Percentiles rank a stretch among this genome's conserved stretches.
Conservation (phyloP, 1,140 invertebrate genomes). For the Oreohelix idahoensis region DNA sequence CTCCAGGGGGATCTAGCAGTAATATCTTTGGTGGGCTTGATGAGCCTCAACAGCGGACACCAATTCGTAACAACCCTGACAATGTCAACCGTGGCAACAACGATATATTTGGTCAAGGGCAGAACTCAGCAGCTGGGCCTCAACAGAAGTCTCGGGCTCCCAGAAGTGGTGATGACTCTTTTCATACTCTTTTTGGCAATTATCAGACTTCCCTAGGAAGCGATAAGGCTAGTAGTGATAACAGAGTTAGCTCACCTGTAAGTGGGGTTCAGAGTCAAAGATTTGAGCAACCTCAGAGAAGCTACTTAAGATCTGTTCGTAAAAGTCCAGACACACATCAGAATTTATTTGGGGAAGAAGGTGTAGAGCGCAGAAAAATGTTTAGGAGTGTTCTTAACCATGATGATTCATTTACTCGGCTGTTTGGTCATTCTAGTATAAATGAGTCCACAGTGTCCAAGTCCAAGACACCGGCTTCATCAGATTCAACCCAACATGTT, state of each 20-base stretch:
- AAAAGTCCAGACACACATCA: not conserved
- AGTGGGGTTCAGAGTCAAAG: not conserved
- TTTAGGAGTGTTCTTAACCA: conserved; percentile 1
- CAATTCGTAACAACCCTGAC: not conserved
- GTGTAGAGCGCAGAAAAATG: not conserved
- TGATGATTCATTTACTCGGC: conserved; percentile 14
- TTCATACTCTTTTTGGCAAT: conserved; percentile 24
- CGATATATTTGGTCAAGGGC: conserved; percentile 11
- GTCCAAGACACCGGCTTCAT: not conserved
- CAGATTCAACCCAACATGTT: not conserved
- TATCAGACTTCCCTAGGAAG: not conserved
- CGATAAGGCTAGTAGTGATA: not conserved
- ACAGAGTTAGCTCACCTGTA: not conserved
- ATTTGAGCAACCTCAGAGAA: not conserved
- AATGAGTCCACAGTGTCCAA: not conserved
- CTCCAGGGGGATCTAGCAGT: conserved; percentile 16
- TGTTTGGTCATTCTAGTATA: conserved; percentile 8
- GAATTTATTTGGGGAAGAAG: conserved; percentile 16
- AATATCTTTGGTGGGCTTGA: not conserved
- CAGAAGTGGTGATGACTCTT: conserved; percentile 35
- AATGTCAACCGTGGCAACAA: conserved; percentile 2
- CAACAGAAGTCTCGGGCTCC: not conserved
- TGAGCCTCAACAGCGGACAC: not conserved
- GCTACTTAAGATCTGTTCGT: not conserved
- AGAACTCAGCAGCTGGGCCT: not conserved